These are phyloP conservation scores for Ametastegia equiseti DNA, from an alignment of 2,888 invertebrate genomes.

Conservation along the genomic window DNA sequence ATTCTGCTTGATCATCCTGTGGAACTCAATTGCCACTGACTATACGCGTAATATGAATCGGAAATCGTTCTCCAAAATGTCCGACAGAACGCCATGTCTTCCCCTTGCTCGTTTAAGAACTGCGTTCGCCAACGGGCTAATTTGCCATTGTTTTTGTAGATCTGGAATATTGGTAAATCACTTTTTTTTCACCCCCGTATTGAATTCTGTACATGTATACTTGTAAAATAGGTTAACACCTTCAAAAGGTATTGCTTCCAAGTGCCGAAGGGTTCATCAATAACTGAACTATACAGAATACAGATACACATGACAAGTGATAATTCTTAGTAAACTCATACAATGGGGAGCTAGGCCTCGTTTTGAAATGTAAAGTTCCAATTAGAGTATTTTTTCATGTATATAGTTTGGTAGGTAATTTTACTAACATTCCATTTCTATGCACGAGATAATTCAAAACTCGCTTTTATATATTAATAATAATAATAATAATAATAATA, in stretches of 20 bases:
- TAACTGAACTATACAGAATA: conserved; percentile 28
- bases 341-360: neutral
- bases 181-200: conserved; percentile 2
- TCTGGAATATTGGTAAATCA: neutral
- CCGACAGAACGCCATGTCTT: no score
- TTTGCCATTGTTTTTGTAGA: no score
- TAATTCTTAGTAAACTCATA: neutral
- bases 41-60: no score
- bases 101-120: no score
- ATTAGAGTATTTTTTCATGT: neutral
- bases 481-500: neutral
- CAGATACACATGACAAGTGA: conserved; percentile 25
- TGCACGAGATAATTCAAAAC: neutral
- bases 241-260: conserved; percentile 40
- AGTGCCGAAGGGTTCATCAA: conserved; percentile 32
- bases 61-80: no score
- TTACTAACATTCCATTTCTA: neutral
- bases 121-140: no score
- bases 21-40: no score
- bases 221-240: conserved; percentile 27
- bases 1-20: no score
- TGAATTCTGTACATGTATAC: conserved; percentile 11
- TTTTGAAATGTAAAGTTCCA: conserved; percentile 37
- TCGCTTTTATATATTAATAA: neutral
- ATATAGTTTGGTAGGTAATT: neutral